Evolutionary conservation across 2,888 invertebrate species (phyloP).

Genomic region (Temnothorax ravouxi): DNA sequence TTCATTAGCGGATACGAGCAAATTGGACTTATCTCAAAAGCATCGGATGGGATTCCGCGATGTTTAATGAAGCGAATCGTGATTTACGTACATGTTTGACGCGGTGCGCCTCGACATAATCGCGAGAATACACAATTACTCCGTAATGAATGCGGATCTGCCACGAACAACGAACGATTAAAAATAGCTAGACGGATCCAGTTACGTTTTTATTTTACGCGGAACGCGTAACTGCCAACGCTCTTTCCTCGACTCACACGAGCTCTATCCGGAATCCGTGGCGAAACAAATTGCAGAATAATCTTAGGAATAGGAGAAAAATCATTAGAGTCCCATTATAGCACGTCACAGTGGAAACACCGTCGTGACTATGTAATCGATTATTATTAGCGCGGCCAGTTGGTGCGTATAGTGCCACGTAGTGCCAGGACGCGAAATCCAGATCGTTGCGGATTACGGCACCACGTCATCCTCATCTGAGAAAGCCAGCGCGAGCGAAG

Average conservation of each 20-base stretch:
- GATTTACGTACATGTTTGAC: slow-evolving; percentile 15
- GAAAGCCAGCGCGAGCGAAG: slow-evolving; percentile 79
- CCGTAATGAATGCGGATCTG: slow-evolving; percentile 44
- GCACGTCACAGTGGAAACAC: slow-evolving; percentile 50
- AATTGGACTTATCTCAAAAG: slow-evolving; percentile 43
- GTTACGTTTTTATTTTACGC: slow-evolving; percentile 68
- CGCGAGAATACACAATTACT: slow-evolving; percentile 37
- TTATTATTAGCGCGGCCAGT: slow-evolving; percentile 56
- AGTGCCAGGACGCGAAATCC: slow-evolving; percentile 68
- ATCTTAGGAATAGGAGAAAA: slow-evolving; percentile 38
- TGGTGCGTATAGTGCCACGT: slow-evolving; percentile 60
- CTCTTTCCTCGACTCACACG: slow-evolving; percentile 6
- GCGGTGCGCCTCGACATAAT: slow-evolving; percentile 22
- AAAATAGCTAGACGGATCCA: slow-evolving; percentile 69
- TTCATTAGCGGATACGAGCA: slow-evolving; percentile 47
- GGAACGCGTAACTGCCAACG: slow-evolving; percentile 63
- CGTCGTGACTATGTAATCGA: slow-evolving; percentile 51
- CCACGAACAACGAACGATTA: slow-evolving; percentile 32
- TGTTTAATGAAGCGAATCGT: slow-evolving; percentile 48
- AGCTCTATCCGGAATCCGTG: slow-evolving; percentile 38
- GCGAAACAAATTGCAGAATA: slow-evolving; percentile 3
- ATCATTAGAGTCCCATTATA: slow-evolving; percentile 35
- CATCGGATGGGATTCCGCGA: slow-evolving; percentile 39
- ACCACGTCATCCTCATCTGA: slow-evolving; percentile 76
- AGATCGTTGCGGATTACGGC: slow-evolving; percentile 63